Base-by-base conservation (phyloP, 2,797 vertebrate species). In the Pangasius djambal region DNA sequence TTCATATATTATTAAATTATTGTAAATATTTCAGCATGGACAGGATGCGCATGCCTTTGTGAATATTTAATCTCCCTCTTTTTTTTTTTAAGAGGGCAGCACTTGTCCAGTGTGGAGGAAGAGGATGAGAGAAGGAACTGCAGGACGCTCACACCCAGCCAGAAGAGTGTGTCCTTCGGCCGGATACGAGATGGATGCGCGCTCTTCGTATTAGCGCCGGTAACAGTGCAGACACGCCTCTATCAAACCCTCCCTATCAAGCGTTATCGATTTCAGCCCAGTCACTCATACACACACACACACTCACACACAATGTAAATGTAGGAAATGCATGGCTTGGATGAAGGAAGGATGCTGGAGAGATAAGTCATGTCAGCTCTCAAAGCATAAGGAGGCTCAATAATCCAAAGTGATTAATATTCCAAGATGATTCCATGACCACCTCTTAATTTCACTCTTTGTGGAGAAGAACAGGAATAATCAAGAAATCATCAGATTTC, bases 11-110 rank as follows among this genome's bases (percentile, higher is more conserved):
- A 95, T 95, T 96, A 85, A 95, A 93, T 95, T 92, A 95, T 93
- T 95, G 93, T 94, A 94, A 95, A 96, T 96, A 96, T 96, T 96
- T 96, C 89, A 96, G 87, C 69, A 90, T 79, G 89, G 92, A 93
- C 94, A 94, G 93, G 93, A 95, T 94, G 93, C 87, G 92, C 92
- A 88, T 92, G 91, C 91, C 81, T 87, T 90, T 91, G 94, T 95
- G 88, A 94, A 96, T 96, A 94, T 95, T 95, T 95, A 85, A 95
- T 89, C 55, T 65, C 0, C 48, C 82, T 91, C 55, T 89, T 90
- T 28, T 37, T 16, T 18, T n/a, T 40, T 4, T 44, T 3, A 89
- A 92, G 93, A 92, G 91, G 89, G 75, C 84, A 92, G 90, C 91
- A 92, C 93, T 93, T 94, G 94, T 55, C 77, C 70, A n/a, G 59